A percentile compares a stretch with the other conserved stretches of the same genome.
Conservation (phyloP, 2,888 invertebrate genomes). For the Papilio protenor region DNA sequence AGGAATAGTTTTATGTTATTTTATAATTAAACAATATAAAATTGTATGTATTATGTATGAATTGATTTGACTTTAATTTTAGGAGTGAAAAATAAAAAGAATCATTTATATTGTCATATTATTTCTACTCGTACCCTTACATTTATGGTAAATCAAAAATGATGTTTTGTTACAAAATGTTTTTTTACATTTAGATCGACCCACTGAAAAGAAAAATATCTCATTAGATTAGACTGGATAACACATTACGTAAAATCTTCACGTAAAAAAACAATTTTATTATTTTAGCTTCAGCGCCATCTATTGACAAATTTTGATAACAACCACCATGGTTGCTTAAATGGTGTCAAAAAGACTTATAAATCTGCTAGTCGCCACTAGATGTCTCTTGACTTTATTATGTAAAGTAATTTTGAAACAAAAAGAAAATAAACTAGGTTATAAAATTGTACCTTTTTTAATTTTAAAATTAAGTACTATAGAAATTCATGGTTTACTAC, state of each 20-base stretch:
- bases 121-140: background rate
- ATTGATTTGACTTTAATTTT: background rate
- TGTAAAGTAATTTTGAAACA: background rate
- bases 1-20: background rate
- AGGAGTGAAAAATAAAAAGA: background rate
- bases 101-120: background rate
- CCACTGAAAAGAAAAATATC: background rate
- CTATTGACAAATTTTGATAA: background rate
- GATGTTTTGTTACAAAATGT: background rate
- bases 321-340: background rate
- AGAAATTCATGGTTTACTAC: background rate
- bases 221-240: background rate
- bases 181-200: background rate
- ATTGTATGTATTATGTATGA: too few species aligned
- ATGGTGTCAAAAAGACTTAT: background rate
- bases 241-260: background rate
- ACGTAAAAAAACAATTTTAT: background rate
- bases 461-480: background rate
- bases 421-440: background rate
- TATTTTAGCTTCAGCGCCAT: background rate
- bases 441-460: background rate
- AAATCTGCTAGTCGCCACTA: background rate
- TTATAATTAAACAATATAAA: background rate
- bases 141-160: background rate
- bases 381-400: constrained; percentile 22